A percentile compares a stretch with the other conserved stretches of the same genome.
phyloP scores from a whole-genome alignment of 2,113 vertebrate genomes.

The Bufo bufo region DNA sequence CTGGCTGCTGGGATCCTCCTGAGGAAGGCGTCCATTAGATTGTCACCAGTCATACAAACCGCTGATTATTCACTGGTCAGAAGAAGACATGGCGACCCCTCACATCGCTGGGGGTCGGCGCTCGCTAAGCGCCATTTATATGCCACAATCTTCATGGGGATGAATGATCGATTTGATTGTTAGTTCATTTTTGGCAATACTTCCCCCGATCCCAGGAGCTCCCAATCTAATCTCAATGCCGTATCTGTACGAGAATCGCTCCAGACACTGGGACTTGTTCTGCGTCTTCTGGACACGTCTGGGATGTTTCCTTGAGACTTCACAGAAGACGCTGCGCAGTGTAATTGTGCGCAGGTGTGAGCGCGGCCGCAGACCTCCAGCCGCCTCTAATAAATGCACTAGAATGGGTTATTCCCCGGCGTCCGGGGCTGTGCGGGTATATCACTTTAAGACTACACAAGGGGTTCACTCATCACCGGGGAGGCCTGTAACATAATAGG shows the following conservation, averaged over 20 bases:
- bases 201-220: not conserved
- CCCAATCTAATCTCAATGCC: not conserved
- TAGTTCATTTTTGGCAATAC: too few relatives aligned
- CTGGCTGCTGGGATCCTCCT: too few relatives aligned
- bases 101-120: too few relatives aligned
- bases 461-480: not conserved
- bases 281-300: not conserved
- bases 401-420: not conserved
- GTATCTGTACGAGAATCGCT: not conserved
- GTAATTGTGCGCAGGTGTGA: conserved; percentile 15
- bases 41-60: too few relatives aligned
- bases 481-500: not conserved
- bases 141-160: too few relatives aligned
- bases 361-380: not conserved
- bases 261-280: not conserved
- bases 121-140: too few relatives aligned
- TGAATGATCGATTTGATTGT: too few relatives aligned
- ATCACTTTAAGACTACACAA: not conserved
- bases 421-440: not conserved
- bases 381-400: not conserved
- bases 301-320: not conserved
- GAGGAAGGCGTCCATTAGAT: too few relatives aligned
- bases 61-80: too few relatives aligned
- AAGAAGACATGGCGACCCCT: too few relatives aligned
- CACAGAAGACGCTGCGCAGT: not conserved